These are phyloP conservation scores for Zeuzera pyrina DNA, from an alignment of 2,888 invertebrate species.

Conservation along the genomic window DNA sequence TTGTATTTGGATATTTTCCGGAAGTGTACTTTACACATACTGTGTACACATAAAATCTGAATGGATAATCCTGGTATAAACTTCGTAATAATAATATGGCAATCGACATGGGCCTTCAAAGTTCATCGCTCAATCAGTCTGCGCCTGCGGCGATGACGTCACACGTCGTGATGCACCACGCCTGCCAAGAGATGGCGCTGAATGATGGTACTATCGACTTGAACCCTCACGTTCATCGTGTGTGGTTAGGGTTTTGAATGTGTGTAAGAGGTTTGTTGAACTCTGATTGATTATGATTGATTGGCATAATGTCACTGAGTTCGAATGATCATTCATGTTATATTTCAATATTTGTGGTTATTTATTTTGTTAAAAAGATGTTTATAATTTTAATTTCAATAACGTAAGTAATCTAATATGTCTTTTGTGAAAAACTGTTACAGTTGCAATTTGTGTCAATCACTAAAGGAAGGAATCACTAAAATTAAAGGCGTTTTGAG, in stretches of 20 bases:
- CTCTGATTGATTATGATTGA: no score
- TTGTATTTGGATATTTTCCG: background rate
- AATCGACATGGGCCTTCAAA: slow-evolving; percentile 52
- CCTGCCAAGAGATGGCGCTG: slow-evolving; percentile 63
- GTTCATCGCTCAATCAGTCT: slow-evolving; percentile 67
- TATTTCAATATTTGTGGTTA: no score
- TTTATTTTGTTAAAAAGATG: no score
- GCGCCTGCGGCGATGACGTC: slow-evolving; percentile 51
- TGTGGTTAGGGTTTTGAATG: slow-evolving; percentile 32
- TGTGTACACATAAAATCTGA: slow-evolving; percentile 39
- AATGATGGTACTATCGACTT: slow-evolving; percentile 8
- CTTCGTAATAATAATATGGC: slow-evolving; percentile 54
- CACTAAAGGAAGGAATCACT: no score
- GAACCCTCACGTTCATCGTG: slow-evolving; percentile 34
- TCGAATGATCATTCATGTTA: no score
- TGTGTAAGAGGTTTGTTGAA: slow-evolving; percentile 25
- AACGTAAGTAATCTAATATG: no score
- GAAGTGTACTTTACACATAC: slow-evolving; percentile 35
- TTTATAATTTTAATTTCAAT: no score
- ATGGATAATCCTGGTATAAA: slow-evolving; percentile 55
- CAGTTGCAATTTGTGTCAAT: no score
- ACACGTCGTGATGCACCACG: slow-evolving; percentile 55
- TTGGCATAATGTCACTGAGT: no score
- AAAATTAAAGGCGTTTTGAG: no score
- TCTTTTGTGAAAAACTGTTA: no score